phyloP scores from a whole-genome alignment of 2,888 invertebrate genomes.

The Apotomis capreana region DNA sequence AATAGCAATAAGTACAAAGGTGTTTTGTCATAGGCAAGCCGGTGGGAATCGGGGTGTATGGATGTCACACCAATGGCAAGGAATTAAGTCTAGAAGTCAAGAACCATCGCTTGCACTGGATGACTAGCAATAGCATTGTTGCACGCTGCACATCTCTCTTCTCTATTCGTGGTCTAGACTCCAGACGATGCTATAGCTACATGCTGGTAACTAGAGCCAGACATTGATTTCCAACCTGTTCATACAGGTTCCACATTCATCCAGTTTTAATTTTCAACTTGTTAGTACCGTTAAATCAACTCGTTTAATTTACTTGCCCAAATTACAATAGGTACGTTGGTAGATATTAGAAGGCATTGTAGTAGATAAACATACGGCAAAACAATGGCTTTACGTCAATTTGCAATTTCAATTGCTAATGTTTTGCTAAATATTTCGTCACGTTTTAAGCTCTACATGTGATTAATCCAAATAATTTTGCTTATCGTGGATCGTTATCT shows the following conservation, averaged over 20 bases:
- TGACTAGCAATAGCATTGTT: no score
- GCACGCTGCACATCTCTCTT: no score
- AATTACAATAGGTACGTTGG: neutral
- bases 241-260: conserved; percentile 2
- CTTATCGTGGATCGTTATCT: conserved; percentile 31
- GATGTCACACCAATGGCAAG: no score
- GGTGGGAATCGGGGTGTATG: no score
- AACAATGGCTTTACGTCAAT: conserved; percentile 1
- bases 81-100: no score
- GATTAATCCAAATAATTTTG: conserved; percentile 32
- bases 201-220: neutral
- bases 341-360: neutral
- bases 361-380: neutral
- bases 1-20: no score
- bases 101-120: no score
- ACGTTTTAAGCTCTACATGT: conserved; percentile 16
- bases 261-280: neutral
- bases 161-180: neutral
- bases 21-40: no score
- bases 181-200: neutral
- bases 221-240: conserved; percentile 12
- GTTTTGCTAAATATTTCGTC: neutral
- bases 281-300: conserved; percentile 3
- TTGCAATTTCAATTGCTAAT: conserved; percentile 9
- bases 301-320: neutral